Base-by-base conservation (phyloP, 2,113 vertebrate species). In the Mobula birostris region DNA sequence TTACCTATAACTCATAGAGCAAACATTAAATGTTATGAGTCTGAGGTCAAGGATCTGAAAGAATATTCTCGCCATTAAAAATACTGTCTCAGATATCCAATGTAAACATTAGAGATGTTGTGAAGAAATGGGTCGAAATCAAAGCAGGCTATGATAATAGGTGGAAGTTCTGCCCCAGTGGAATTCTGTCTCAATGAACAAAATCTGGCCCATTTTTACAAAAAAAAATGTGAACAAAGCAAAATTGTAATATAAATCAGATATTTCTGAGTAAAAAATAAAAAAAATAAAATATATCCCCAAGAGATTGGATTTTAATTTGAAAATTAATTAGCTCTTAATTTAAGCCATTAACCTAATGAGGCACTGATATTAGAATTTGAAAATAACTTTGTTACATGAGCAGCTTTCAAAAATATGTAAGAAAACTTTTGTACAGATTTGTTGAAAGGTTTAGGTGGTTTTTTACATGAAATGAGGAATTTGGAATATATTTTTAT, bases 301-400 rank as follows among this genome's bases (percentile, higher is more conserved):
- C 29, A 7, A 74, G 68, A 15, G 63, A 21, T 74, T 93, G 48
- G 21, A 74, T 40, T 93, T 93, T 72, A 74, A 74, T 93, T 93
- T 93, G 36, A 40, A 93, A 93, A 74, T 93, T 70, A 93, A 72
- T 93, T 93, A 93, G 68, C 68, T 93, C 9, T 36, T 93, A 93
- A 70, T 74, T 93, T 93, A 93, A 93, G 36, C 90, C 90, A 93
- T 93, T 93, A 72, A 93, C 66, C 68, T 93, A 93, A 93, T 93
- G 68, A 93, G 66, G 24, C 63, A 93, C 11, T 92, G 32, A 70
- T 93, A 93, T 74, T 92, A 66, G 63, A 70, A 40, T 92, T 74
- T 7, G 36, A 72, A 32, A 93, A 72, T 63, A 93, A n/a, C 32
- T 72, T 24, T 15, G 90, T 14, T 40, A 93, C 36, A 93, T 11